These are phyloP conservation scores for Drosophila infuscata DNA, from an alignment of 2,888 invertebrate genomes.

Conservation along the genomic window DNA sequence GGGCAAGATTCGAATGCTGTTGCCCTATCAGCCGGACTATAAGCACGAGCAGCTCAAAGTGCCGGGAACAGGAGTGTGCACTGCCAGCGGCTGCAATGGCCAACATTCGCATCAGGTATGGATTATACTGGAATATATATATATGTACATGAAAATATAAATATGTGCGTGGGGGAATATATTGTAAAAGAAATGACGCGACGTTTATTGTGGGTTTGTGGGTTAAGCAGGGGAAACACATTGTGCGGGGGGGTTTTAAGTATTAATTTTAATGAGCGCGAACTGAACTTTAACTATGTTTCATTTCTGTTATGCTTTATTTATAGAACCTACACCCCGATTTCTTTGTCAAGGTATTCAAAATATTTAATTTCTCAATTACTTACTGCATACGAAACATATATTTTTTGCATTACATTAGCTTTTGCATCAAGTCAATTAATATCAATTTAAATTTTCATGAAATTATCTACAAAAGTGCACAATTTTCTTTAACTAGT, in stretches of 20 bases:
- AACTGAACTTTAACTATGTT: constrained; percentile 68
- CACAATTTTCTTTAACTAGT: constrained; percentile 47
- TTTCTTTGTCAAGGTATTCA: constrained; percentile 84
- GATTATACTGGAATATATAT: constrained; percentile 4
- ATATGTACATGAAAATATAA: not conserved
- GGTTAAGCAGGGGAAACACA: constrained; percentile 15
- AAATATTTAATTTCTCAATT: constrained; percentile 67
- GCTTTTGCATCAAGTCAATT: constrained; percentile 63
- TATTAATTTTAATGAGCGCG: constrained; percentile 42
- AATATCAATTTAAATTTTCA: constrained; percentile 32
- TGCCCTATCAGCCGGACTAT: constrained; percentile 96
- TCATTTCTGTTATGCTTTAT: constrained; percentile 79
- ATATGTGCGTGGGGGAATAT: constrained; percentile 5
- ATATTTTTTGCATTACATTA: constrained; percentile 65
- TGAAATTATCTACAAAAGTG: constrained; percentile 22
- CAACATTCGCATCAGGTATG: constrained; percentile 86
- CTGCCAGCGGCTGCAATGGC: constrained; percentile 87
- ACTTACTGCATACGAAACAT: constrained; percentile 55
- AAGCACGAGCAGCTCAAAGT: constrained; percentile 94
- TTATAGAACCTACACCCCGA: constrained; percentile 85
- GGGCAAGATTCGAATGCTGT: constrained; percentile 95
- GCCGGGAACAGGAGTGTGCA: constrained; percentile 90
- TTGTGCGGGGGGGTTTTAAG: constrained; percentile 15
- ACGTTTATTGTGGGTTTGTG: constrained; percentile 10
- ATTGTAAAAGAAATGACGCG: not conserved